Evolutionary conservation across 1,140 invertebrate species (phyloP), one percentile per base, ranked within the genome.

Genomic region (Babylonia areolata): DNA sequence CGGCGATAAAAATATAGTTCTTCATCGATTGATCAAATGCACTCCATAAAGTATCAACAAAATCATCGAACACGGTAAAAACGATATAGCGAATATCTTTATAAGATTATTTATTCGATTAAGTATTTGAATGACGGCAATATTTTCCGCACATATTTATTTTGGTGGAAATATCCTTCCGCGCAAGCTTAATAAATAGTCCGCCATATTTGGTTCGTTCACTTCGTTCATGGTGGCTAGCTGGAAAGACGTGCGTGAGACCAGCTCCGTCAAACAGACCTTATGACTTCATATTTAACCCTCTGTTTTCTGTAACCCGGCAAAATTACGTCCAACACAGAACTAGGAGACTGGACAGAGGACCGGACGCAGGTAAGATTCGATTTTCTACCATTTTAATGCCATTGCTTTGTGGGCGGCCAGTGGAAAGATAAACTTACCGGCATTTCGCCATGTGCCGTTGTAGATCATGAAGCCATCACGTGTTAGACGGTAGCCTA

Each of bases 301-400:
- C 58, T 64, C 39, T 87, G 82, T 85, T 40, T 31, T 40, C 87
- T 9, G 58, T 85, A 90, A 92, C 73, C 90, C 84, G 86, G 83
- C 89, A 92, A 92, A 90, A 92, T 92, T 91, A 87, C 91, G 90
- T 82, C 90, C 86, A 82, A 88, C 91, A 89, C 87, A 88, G 88
- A 90, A 89, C 87, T 71, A 84, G 89, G 87, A 87, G 85, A 85
- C 86, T 87, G 88, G 90, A 89, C 88, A 85, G 90, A 90, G 88
- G 87, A 86, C 88, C 88, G 89, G 87, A 85, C 84, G 79, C 83
- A 89, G 91, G 91, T 92, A 88, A 89, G 42, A 46, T 46, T 46
- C 5, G 15, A 5, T 46, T 6, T 15, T 46, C 42, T 46, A 5
- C 42, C 15, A 5, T 46, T 46, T 46, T 46, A 46, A 15, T 0